Base-by-base conservation (phyloP, 2,888 invertebrate genomes). In the Zele albiditarsus region DNA sequence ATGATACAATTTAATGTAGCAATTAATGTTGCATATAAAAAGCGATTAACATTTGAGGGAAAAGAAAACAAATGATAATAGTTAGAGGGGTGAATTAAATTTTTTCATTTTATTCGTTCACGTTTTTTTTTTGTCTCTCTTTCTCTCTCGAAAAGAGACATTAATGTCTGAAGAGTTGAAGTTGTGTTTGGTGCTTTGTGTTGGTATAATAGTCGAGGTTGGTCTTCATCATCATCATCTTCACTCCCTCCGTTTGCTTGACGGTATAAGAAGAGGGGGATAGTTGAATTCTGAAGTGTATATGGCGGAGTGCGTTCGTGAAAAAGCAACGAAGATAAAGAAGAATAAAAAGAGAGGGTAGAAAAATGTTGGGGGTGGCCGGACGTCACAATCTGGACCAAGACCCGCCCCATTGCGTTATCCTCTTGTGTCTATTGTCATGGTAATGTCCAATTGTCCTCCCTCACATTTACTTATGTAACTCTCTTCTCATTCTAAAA, bases 351-450 rank as follows among this genome's bases (percentile, higher is more conserved):
- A 20, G 53, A 53, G 53, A 53, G 53, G 23, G 53, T 20, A 10
- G 53, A 53, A 20, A 53, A 53, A 53, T 20, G 63, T 63, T 33
- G 63, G 63, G 63, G 33, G 63, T n/a, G 28, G 62, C 63, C 63
- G 72, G 72, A 66, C 72, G 66, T 65, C 53, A 66, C 72, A 66
- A 72, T 72, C 66, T 66, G 53, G 49, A 63, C 42, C 53, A 38
- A 38, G 72, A 57, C 53, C 72, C 72, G 72, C 72, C 72, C 72
- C 66, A 66, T 57, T 20, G 63, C 63, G 63, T 63, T 63, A 63
- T 63, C n/a, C 23, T 63, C 38, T 63, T 8, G 63, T 23, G 33
- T 63, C 63, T 12, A 63, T 63, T 63, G 63, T 63, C 63, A 63
- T 63, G 63, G 33, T 63, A 63, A 63, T 63, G 63, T 20, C 20